phyloP scores from a whole-genome alignment of 2,113 vertebrate genomes.

The Probosciger aterrimus region DNA sequence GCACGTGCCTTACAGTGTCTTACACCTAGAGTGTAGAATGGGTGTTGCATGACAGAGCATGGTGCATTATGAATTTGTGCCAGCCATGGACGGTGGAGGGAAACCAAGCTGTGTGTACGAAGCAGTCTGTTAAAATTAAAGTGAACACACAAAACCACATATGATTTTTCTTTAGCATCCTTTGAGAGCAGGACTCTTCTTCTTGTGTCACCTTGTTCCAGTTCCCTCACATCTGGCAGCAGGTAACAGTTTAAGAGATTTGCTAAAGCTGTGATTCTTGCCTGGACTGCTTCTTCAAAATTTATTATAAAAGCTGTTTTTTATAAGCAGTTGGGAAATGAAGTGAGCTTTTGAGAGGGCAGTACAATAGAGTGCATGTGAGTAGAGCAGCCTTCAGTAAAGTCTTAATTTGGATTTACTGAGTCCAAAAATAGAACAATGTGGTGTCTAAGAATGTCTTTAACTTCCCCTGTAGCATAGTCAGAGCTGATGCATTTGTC shows the following conservation, averaged over 20 bases:
- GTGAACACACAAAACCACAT: not conserved
- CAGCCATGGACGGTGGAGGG: not conserved
- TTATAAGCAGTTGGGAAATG: not conserved
- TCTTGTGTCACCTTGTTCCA: accelerated
- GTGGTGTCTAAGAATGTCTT: not conserved
- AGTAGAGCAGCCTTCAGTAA: not conserved
- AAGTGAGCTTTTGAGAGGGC: not conserved
- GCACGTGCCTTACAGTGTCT: accelerated
- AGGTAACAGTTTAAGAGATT: not conserved
- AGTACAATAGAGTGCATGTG: not conserved
- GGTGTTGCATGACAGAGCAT: not conserved
- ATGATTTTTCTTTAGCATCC: not conserved
- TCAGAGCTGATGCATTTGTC: not conserved
- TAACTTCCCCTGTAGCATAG: not conserved
- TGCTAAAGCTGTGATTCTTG: not conserved
- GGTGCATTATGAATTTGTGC: not conserved
- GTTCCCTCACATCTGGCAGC: not conserved
- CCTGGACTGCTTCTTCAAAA: not conserved
- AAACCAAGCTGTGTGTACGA: not conserved
- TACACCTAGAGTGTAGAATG: accelerated
- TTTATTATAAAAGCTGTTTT: not conserved
- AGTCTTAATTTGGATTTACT: not conserved
- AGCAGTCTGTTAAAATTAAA: not conserved
- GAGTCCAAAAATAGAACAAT: not conserved
- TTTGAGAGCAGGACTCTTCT: not conserved